A percentile compares a stretch with the other conserved stretches of the same genome.
These are phyloP conservation scores for Gopherus flavomarginatus DNA, from an alignment of 2,113 vertebrate species.

Conservation along the genomic window DNA sequence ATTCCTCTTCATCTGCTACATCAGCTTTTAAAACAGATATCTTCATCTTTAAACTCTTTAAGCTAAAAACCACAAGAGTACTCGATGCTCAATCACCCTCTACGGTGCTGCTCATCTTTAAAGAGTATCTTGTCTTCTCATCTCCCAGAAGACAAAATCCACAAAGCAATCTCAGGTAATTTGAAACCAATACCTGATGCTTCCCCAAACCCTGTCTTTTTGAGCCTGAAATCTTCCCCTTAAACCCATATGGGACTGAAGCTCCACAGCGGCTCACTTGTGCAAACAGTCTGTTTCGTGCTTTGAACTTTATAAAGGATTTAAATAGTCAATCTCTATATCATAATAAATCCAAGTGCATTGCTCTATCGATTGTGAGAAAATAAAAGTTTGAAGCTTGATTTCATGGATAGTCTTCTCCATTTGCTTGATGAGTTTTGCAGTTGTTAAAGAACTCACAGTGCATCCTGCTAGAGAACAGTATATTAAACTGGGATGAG, in stretches of 20 bases:
- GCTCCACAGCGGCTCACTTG: constrained; percentile 81
- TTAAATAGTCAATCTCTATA: constrained; percentile 91
- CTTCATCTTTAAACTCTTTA: constrained; percentile 75
- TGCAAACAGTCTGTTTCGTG: constrained; percentile 83
- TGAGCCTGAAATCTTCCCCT: constrained; percentile 80
- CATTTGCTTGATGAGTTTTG: constrained; percentile 84
- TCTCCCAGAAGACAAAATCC: constrained; percentile 79
- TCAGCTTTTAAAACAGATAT: constrained; percentile 77
- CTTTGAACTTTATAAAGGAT: constrained; percentile 88
- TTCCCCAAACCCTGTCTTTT: constrained; percentile 75
- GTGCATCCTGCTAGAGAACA: constrained; percentile 65
- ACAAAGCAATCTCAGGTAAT: constrained; percentile 87
- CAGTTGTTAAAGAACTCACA: constrained; percentile 70
- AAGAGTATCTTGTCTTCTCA: constrained; percentile 80
- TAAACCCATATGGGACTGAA: constrained; percentile 80
- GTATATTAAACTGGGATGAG: constrained; percentile 53
- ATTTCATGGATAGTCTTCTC: constrained; percentile 89
- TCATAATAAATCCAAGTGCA: constrained; percentile 88
- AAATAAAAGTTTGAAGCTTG: constrained; percentile 85
- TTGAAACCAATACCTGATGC: constrained; percentile 81
- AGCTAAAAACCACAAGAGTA: constrained; percentile 76
- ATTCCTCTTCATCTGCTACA: constrained; percentile 73
- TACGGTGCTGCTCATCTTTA: constrained; percentile 80
- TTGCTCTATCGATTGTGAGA: constrained; percentile 85
- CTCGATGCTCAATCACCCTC: constrained; percentile 79